A percentile compares a stretch with the other conserved stretches of the same genome.
These are phyloP conservation scores for Lordiphosa collinella DNA, from an alignment of 1,140 invertebrate species.

Conservation along the genomic window DNA sequence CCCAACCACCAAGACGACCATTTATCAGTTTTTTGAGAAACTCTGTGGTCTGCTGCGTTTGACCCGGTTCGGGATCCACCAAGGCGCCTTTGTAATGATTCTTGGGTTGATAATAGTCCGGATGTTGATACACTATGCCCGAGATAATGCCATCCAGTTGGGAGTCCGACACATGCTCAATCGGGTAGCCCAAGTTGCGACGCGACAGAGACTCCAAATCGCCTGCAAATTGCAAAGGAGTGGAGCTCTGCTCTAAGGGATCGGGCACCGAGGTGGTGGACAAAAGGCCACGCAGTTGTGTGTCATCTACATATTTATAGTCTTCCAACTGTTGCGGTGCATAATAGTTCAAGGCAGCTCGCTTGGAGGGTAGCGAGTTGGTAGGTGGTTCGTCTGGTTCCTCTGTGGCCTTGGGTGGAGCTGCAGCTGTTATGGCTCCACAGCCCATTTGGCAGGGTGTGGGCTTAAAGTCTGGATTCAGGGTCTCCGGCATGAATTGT, in stretches of 20 bases:
- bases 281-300: conserved; percentile 34
- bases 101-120: conserved; percentile 37
- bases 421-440: conserved; percentile 25
- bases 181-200: conserved; percentile 46
- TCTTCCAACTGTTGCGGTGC: conserved; percentile 43
- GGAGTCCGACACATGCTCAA: conserved; percentile 49
- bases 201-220: conserved; percentile 38
- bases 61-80: conserved; percentile 56
- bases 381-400: not conserved
- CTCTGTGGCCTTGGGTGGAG: conserved; percentile 7
- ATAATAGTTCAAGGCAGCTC: conserved; percentile 40
- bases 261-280: conserved; percentile 66
- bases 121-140: conserved; percentile 62
- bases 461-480: conserved; percentile 60
- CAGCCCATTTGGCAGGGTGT: conserved; percentile 63
- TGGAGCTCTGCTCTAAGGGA: conserved; percentile 48
- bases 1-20: conserved; percentile 58
- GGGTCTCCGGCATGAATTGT: conserved; percentile 72
- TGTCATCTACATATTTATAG: conserved; percentile 57
- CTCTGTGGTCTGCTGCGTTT: conserved; percentile 56
- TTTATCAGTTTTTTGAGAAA: conserved; percentile 64
- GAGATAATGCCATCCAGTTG: conserved; percentile 66
- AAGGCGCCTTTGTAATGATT: conserved; percentile 37
- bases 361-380: conserved; percentile 47
- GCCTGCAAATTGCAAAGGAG: conserved; percentile 55